A percentile compares a stretch with the other conserved stretches of the same genome.
phyloP scores from a whole-genome alignment of 2,113 vertebrate species.

The Aleadryas rufinucha region DNA sequence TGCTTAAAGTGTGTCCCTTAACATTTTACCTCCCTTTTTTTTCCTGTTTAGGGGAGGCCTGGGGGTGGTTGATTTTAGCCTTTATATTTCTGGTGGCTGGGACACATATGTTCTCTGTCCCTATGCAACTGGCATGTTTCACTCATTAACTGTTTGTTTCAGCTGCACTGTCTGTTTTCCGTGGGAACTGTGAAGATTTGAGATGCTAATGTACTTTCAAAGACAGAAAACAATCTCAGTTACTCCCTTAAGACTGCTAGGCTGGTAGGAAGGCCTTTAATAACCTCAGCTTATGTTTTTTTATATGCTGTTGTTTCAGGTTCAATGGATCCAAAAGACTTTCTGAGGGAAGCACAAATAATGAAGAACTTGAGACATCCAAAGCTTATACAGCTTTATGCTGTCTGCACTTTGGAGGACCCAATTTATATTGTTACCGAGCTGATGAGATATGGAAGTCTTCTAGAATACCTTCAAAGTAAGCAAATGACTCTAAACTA shows the following conservation, averaged over 20 bases:
- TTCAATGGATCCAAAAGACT: slow-evolving; percentile 89
- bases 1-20: background rate
- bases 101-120: slow-evolving; percentile 7
- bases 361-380: slow-evolving; percentile 94
- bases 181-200: slow-evolving; percentile 56
- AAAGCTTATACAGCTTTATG: slow-evolving; percentile 96
- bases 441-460: slow-evolving; percentile 93
- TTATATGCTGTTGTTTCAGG: slow-evolving; percentile 74
- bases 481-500: slow-evolving; percentile 67
- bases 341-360: slow-evolving; percentile 91
- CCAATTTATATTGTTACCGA: slow-evolving; percentile 98
- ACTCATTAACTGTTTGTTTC: slow-evolving; percentile 49
- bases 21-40: background rate
- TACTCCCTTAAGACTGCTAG: slow-evolving; percentile 46
- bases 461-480: slow-evolving; percentile 91
- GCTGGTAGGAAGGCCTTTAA: slow-evolving; percentile 29
- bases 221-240: slow-evolving; percentile 35
- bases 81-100: slow-evolving; percentile 14
- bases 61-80: background rate
- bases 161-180: slow-evolving; percentile 38
- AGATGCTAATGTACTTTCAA: slow-evolving; percentile 33
- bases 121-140: background rate
- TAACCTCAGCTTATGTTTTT: slow-evolving; percentile 62
- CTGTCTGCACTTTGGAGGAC: slow-evolving; percentile 91
- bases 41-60: background rate